A percentile compares a stretch with the other conserved stretches of the same genome.
phyloP scores from a whole-genome alignment of 2,888 invertebrate genomes.

The Chrysina gloriosa region DNA sequence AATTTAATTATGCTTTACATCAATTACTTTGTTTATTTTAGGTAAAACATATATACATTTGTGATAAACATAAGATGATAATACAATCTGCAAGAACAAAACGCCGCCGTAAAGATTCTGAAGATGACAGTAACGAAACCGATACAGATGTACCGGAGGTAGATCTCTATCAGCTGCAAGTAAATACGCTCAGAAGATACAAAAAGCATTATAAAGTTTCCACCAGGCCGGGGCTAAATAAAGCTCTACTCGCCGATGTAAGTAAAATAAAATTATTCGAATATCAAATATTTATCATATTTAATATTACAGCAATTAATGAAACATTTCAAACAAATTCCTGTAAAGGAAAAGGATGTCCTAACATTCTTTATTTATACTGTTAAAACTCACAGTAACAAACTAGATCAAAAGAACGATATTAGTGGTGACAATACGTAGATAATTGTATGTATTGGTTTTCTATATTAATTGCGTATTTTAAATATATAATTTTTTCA shows the following conservation, averaged over 20 bases:
- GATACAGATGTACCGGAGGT: slow-evolving; percentile 93
- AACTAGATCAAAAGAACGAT: slow-evolving; percentile 86
- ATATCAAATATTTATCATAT: slow-evolving; percentile 7
- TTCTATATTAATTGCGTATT: neutral
- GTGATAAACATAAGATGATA: slow-evolving; percentile 95
- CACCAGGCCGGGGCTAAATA: slow-evolving; percentile 91
- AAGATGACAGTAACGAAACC: slow-evolving; percentile 94
- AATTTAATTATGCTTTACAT: too few species aligned
- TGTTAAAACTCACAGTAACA: slow-evolving; percentile 92
- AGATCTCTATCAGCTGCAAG: slow-evolving; percentile 92
- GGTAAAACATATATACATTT: slow-evolving; percentile 96
- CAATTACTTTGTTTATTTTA: too few species aligned
- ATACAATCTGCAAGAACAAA: slow-evolving; percentile 96
- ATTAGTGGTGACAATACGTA: slow-evolving; percentile 74
- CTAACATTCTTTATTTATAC: slow-evolving; percentile 95
- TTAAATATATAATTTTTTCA: neutral
- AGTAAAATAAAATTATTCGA: too few species aligned
- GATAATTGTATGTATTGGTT: slow-evolving; percentile 3
- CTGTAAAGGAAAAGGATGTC: slow-evolving; percentile 94
- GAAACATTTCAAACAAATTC: slow-evolving; percentile 95
- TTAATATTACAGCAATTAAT: slow-evolving; percentile 82
- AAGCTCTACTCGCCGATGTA: slow-evolving; percentile 96
- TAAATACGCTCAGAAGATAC: slow-evolving; percentile 93
- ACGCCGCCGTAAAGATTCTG: slow-evolving; percentile 91
- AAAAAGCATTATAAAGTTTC: slow-evolving; percentile 94